phyloP scores from a whole-genome alignment of 2,888 invertebrate species.

The Tenthredo scrophulariae region DNA sequence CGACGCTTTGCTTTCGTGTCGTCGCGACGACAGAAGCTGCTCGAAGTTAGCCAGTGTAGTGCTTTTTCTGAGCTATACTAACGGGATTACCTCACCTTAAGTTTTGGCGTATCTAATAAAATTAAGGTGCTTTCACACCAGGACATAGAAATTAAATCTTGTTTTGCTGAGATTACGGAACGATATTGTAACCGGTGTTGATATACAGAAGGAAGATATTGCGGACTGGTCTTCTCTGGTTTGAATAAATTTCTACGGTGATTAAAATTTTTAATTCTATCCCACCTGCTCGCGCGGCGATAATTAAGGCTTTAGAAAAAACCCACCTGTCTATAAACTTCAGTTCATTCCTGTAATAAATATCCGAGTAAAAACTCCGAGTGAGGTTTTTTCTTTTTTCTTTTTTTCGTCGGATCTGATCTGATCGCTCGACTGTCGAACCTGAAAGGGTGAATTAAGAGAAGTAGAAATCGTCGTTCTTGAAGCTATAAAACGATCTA shows the following conservation, averaged over 20 bases:
- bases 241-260: background rate
- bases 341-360: background rate
- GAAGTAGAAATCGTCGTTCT: background rate
- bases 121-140: constrained; percentile 13
- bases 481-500: background rate
- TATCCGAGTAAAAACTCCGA: background rate
- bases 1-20: background rate
- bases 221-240: background rate
- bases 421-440: background rate
- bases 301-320: background rate
- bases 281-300: background rate
- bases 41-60: background rate
- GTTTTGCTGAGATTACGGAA: background rate
- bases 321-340: background rate
- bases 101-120: background rate
- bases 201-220: background rate
- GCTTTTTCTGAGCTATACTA: constrained; percentile 27
- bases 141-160: background rate
- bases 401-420: background rate
- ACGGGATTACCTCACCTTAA: constrained; percentile 23
- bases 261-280: background rate
- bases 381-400: background rate
- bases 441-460: background rate
- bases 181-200: background rate
- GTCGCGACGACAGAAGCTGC: background rate